phyloP scores from a whole-genome alignment of 2,113 vertebrate species.

The Bos indicus region DNA sequence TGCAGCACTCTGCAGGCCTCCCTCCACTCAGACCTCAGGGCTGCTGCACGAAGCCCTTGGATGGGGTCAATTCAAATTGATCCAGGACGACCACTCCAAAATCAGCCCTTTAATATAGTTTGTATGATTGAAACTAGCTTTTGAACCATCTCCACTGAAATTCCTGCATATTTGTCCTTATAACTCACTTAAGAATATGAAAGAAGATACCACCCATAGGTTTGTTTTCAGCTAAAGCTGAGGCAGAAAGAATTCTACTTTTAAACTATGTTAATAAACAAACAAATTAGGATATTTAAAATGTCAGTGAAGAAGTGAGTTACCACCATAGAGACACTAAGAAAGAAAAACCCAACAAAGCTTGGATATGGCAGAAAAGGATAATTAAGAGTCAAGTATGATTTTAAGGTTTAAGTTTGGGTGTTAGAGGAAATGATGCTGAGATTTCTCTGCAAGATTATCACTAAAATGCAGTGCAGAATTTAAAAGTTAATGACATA shows the following conservation, averaged over 20 bases:
- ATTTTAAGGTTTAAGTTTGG: not conserved
- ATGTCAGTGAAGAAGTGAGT: not conserved
- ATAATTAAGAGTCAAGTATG: not conserved
- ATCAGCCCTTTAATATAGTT: not conserved
- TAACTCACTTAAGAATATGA: not conserved
- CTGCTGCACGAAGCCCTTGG: not conserved
- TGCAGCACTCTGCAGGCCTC: not conserved
- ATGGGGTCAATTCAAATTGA: not conserved
- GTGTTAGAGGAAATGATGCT: not conserved
- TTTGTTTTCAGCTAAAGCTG: not conserved
- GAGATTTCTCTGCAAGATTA: not conserved
- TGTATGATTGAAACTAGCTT: not conserved
- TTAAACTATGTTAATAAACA: conserved; percentile 14
- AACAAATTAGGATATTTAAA: not conserved
- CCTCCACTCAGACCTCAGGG: not conserved
- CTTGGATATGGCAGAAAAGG: not conserved
- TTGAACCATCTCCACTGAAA: not conserved
- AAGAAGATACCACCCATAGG: not conserved
- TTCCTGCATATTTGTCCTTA: not conserved
- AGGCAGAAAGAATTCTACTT: not conserved
- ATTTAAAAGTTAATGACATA: not conserved
- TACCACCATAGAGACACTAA: not conserved
- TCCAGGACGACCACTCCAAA: not conserved
- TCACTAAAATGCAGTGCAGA: not conserved
- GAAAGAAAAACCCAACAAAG: not conserved